Evolutionary conservation across 2,888 invertebrate genomes (phyloP).

Genomic region (Apodemia mormo): DNA sequence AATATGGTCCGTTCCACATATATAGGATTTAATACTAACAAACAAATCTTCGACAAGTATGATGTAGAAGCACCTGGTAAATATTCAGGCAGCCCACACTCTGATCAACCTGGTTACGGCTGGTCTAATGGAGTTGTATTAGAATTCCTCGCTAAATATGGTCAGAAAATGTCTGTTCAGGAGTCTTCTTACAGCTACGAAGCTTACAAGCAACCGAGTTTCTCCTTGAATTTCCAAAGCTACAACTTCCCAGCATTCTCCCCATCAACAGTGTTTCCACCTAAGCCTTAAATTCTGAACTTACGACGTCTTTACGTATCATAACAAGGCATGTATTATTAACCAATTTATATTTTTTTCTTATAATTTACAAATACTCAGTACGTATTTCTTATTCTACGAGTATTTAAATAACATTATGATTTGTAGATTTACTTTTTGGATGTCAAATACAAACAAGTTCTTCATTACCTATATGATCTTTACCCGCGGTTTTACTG

Average conservation of each 20-base stretch:
- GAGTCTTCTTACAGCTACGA: background rate
- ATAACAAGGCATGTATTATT: constrained; percentile 6
- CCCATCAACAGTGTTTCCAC: background rate
- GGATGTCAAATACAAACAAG: too few relatives aligned
- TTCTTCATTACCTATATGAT: too few relatives aligned
- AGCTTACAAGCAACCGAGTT: background rate
- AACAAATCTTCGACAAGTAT: constrained; percentile 87
- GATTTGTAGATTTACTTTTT: background rate
- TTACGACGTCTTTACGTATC: constrained; percentile 6
- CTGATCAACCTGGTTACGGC: constrained; percentile 88
- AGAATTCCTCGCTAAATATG: constrained; percentile 72
- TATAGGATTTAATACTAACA: constrained; percentile 77
- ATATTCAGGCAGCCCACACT: constrained; percentile 89
- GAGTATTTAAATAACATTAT: background rate
- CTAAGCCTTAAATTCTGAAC: background rate
- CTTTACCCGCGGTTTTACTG: too few relatives aligned
- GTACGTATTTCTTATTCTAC: background rate
- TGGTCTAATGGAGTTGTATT: constrained; percentile 89
- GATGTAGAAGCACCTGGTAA: constrained; percentile 84
- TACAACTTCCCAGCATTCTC: background rate
- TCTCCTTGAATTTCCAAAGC: background rate
- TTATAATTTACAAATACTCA: background rate
- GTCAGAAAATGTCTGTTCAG: background rate
- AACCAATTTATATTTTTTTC: background rate
- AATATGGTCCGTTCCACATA: constrained; percentile 87